phyloP scores from a whole-genome alignment of 1,140 invertebrate genomes.

The Tenebrio molitor region DNA sequence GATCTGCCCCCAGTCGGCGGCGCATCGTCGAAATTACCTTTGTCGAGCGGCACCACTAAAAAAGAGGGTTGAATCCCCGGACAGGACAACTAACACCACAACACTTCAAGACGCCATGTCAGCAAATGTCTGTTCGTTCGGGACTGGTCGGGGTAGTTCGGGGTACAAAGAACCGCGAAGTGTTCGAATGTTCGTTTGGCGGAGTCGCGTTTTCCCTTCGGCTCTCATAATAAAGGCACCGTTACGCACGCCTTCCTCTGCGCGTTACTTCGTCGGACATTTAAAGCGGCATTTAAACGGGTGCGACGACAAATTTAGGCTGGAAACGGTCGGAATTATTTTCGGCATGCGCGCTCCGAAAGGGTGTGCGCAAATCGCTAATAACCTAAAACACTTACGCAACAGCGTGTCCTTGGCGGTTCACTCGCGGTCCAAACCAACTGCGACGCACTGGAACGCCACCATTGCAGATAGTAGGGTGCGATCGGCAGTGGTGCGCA shows the following conservation, averaged over 20 bases:
- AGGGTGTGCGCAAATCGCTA: constrained; percentile 63
- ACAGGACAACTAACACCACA: constrained; percentile 63
- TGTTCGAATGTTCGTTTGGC: constrained; percentile 59
- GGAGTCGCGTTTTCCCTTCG: constrained; percentile 55
- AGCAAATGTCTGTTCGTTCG: constrained; percentile 63
- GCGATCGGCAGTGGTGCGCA: constrained; percentile 62
- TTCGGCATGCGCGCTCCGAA: constrained; percentile 57
- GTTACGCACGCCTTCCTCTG: constrained; percentile 58
- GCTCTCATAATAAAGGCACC: constrained; percentile 56
- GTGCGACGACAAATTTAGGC: no score
- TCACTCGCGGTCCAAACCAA: not conserved
- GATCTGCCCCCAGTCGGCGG: no score
- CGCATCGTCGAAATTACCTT: no score
- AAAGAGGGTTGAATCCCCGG: constrained; percentile 62
- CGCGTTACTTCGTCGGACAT: constrained; percentile 4
- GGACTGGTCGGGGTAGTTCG: constrained; percentile 63
- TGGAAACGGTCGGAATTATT: not conserved
- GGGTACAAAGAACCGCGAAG: constrained; percentile 62
- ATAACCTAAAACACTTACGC: constrained; percentile 64
- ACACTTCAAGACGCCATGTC: constrained; percentile 67
- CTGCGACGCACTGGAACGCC: constrained; percentile 16
- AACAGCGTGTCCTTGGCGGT: constrained; percentile 63
- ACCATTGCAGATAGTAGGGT: no score
- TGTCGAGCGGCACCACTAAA: constrained; percentile 53
- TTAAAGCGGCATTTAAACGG: not conserved